Base-by-base conservation (phyloP, 2,888 invertebrate species). In the Atherix ibis region DNA sequence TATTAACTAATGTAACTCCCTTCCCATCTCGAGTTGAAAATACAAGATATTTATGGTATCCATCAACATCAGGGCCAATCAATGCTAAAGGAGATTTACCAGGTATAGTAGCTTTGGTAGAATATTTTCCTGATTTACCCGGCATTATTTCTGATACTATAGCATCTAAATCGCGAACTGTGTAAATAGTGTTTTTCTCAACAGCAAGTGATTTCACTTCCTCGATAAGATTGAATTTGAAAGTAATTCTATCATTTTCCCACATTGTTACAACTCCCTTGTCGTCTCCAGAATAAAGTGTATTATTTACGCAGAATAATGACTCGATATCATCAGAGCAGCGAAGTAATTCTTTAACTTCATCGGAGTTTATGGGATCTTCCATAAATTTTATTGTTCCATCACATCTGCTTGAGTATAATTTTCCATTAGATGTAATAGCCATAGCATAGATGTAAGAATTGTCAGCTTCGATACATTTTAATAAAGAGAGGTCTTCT, bases 241-340 rank as follows among this genome's bases (percentile, higher is more conserved):
- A 56, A 4, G 52, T 43, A 48, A 62, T 58, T 39, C 52, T 54
- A 40, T 61, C 57, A 31, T 60, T 51, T 35, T 47, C 44, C 61
- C 61, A 61, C 38, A 51, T 54, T 18, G 56, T 56, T 13, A 62
- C 57, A 3, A 57, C 55, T 14, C 62, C 62, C 35, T 58, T 57
- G 34, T 60, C 62, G 38, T 62, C 62, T 15, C 61, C 61, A 2
- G 62, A 56, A 35, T 54, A 62, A 4, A 46, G 22, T 3, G 53
- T 43, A 12, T 52, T 40, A 5, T 50, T 52, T 36, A 49, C 51
- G 31, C 53, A 53, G 25, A 49, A 52, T 47, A 62, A 49, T 5
- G 56, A 47, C 43, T 57, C 56, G 19, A 62, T 54, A 15, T 50
- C 52, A 33, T 60, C 54, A 9, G 53, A 49, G 39, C 55, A 56